These are phyloP conservation scores for Aplodontia rufa DNA, from an alignment of 2,113 vertebrate genomes.

Conservation along the genomic window DNA sequence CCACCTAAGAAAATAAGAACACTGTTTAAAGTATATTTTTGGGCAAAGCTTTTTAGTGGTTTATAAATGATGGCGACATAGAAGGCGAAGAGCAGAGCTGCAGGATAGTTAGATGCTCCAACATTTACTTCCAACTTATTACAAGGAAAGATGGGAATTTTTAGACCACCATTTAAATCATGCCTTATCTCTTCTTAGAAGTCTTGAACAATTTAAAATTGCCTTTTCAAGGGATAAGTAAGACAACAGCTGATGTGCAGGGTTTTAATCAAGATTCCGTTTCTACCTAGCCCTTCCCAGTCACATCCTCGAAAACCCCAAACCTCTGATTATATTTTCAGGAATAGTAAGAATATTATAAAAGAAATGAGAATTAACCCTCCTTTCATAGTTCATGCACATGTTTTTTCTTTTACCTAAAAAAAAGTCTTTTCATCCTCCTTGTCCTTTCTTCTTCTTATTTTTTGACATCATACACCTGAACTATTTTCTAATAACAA, in stretches of 20 bases:
- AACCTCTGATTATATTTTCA: constrained; percentile 25
- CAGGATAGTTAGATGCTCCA: background rate
- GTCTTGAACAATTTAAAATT: background rate
- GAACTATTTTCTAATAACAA: background rate
- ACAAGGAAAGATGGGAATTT: background rate
- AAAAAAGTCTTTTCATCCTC: background rate
- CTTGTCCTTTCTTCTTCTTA: background rate
- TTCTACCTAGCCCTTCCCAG: background rate
- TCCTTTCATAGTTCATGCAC: background rate
- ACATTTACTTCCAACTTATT: background rate
- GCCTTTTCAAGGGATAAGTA: constrained; percentile 11
- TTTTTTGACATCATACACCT: background rate
- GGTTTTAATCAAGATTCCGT: constrained; percentile 9
- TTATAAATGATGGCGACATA: background rate
- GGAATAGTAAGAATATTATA: background rate
- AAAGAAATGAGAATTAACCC: background rate
- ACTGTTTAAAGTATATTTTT: background rate
- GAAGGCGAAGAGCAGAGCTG: background rate
- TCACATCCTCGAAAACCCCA: background rate
- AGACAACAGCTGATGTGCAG: background rate
- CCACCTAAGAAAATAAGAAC: background rate
- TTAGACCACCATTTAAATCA: background rate
- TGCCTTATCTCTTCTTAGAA: background rate
- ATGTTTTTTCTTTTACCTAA: background rate
- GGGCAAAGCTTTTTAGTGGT: background rate